Evolutionary conservation across 1,140 invertebrate genomes (phyloP), one percentile per base, ranked within the genome.

Genomic region (Wasmannia auropunctata): DNA sequence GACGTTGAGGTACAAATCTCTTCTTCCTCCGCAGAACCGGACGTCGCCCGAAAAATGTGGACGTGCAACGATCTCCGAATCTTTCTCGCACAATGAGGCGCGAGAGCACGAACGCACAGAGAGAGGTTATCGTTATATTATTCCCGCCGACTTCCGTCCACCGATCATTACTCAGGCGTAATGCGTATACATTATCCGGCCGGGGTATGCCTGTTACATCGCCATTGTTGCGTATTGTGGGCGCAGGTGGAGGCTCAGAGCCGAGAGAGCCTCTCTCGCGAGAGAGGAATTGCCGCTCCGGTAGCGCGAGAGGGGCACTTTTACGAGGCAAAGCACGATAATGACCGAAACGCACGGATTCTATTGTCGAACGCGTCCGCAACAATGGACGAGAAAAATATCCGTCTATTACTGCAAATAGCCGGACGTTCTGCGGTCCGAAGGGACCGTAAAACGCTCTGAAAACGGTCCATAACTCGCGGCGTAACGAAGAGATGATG

Each of bases 271-370:
- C n/a, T 6, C 19, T 37, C 70, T 74, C 58, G 51, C 58, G 37
- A 22, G 22, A 60, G 34, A 54, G 31, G 8, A 63, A 40, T 28
- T 37, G 22, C 54, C 40, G 14, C 11, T 31, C 60, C 14, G 81
- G 40, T 75, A 84, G 56, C 43, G 72, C 43, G 40, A 79, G n/a
- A 51, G 70, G 1, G 70, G 16, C 3, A 63, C 43, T 40, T 85
- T 85, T 77, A 85, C 58, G 83, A 85, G 46, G 72, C 43, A 25
- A 63, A 76, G 14, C 43, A 74, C 65, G 25, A 37, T 62, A 84
- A 84, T 75, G 69, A 75, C 54, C 31, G 54, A 75, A 84, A 84
- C 43, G 46, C 80, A 34, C 49, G 80, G 22, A 62, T 84, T 25
- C 69, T 43, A 84, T 81, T 70, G 69, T 75, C 37, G 22, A 31